A percentile compares a stretch with the other conserved stretches of the same genome.
These are phyloP conservation scores for Athene cunicularia DNA, from an alignment of 2,113 vertebrate genomes.

Conservation along the genomic window DNA sequence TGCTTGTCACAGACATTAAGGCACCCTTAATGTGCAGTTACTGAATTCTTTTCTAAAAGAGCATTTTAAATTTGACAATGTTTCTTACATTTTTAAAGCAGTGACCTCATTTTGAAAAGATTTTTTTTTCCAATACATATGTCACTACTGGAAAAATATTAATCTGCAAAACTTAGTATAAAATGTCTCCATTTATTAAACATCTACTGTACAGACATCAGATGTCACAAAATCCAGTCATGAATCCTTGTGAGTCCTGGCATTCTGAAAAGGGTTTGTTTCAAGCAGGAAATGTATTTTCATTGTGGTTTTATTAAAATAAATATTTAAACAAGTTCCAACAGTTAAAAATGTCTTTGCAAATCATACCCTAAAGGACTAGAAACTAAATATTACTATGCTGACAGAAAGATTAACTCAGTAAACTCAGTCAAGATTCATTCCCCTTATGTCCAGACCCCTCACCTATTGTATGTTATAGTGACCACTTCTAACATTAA, in stretches of 20 bases:
- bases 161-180: conserved; percentile 59
- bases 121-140: conserved; percentile 54
- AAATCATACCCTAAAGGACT: background rate
- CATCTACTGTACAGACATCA: conserved; percentile 48
- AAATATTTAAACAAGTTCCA: conserved; percentile 40
- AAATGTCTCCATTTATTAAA: conserved; percentile 62
- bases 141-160: conserved; percentile 61
- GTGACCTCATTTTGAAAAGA: conserved; percentile 57
- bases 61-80: conserved; percentile 72
- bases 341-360: background rate
- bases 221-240: conserved; percentile 57
- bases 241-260: background rate
- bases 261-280: conserved; percentile 12
- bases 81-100: conserved; percentile 71
- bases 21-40: conserved; percentile 56
- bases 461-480: background rate
- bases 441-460: background rate
- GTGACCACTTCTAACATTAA: background rate
- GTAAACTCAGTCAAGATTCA: background rate
- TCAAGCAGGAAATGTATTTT: conserved; percentile 36
- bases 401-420: background rate
- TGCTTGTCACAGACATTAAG: conserved; percentile 57
- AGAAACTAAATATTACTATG: background rate
- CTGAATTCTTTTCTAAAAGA: conserved; percentile 62
- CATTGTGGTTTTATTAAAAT: conserved; percentile 37